Evolutionary conservation across 2,113 vertebrate species (phyloP).

Genomic region (Lycaon pictus): DNA sequence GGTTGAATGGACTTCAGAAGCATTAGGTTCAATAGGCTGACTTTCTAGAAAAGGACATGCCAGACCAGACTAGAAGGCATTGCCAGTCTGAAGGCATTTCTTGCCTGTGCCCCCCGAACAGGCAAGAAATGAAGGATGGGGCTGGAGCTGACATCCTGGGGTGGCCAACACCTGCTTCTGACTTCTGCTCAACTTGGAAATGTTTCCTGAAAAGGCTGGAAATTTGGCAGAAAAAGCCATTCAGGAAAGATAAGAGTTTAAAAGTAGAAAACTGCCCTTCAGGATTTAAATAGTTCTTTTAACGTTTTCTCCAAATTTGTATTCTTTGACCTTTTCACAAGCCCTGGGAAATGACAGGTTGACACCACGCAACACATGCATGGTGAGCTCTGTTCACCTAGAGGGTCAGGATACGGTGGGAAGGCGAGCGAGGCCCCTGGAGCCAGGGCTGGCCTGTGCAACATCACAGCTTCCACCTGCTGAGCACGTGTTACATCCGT

Average conservation of each 20-base stretch:
- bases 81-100: too few relatives aligned
- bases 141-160: too few relatives aligned
- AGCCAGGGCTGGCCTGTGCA: background rate
- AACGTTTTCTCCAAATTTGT: background rate
- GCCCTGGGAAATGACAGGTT: background rate
- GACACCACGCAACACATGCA: background rate
- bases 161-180: background rate
- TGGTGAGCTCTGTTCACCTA: background rate
- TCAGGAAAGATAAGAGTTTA: background rate
- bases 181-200: background rate
- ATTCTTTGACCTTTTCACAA: background rate
- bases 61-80: too few relatives aligned
- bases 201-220: background rate
- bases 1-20: accelerated
- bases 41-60: background rate
- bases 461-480: accelerated
- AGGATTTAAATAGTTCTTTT: background rate
- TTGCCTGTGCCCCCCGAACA: background rate
- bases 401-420: background rate
- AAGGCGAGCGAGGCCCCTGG: accelerated
- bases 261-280: background rate
- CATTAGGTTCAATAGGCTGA: background rate
- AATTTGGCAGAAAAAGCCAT: background rate
- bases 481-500: too few relatives aligned
- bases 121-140: accelerated